A percentile compares a stretch with the other conserved stretches of the same genome.
Evolutionary conservation across 2,888 invertebrate genomes (phyloP).

Genomic region (Taphrorychus bicolor): DNA sequence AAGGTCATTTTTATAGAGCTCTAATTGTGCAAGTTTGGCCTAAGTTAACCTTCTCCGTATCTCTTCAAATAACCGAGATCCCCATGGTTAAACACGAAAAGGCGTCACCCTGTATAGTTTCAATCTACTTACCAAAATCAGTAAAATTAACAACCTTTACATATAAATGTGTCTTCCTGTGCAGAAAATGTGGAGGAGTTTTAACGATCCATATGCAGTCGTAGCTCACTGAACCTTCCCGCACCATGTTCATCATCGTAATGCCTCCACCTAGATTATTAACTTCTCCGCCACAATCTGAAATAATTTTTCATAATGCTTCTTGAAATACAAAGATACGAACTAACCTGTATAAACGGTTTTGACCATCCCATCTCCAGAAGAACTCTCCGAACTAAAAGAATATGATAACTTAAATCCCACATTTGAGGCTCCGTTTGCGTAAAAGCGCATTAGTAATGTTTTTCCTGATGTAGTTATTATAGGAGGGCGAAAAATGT

Average conservation of each 20-base stretch:
- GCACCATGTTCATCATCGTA: conserved; percentile 77
- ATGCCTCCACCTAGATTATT: conserved; percentile 75
- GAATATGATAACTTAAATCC: conserved; percentile 70
- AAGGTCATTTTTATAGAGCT: no score
- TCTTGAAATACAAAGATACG: not conserved
- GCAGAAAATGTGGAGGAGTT: conserved; percentile 68
- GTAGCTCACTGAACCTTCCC: conserved; percentile 65
- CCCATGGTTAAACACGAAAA: no score
- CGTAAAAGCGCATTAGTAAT: conserved; percentile 70
- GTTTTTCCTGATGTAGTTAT: conserved; percentile 70
- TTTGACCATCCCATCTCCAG: conserved; percentile 43
- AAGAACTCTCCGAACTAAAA: conserved; percentile 46
- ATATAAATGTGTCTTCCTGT: conserved; percentile 72
- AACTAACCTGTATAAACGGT: conserved; percentile 47
- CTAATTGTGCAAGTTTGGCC: no score
- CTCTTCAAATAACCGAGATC: no score
- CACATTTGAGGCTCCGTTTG: conserved; percentile 71
- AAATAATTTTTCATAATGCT: conserved; percentile 40
- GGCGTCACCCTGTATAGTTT: no score
- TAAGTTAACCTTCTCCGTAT: no score
- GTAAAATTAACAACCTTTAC: conserved; percentile 60
- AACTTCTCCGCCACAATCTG: conserved; percentile 75
- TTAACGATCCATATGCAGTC: conserved; percentile 78
- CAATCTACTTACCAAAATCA: conserved; percentile 55
- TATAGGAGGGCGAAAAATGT: conserved; percentile 72